These are phyloP conservation scores for Tenthredo distinguenda DNA, from an alignment of 2,888 invertebrate species.

Conservation along the genomic window DNA sequence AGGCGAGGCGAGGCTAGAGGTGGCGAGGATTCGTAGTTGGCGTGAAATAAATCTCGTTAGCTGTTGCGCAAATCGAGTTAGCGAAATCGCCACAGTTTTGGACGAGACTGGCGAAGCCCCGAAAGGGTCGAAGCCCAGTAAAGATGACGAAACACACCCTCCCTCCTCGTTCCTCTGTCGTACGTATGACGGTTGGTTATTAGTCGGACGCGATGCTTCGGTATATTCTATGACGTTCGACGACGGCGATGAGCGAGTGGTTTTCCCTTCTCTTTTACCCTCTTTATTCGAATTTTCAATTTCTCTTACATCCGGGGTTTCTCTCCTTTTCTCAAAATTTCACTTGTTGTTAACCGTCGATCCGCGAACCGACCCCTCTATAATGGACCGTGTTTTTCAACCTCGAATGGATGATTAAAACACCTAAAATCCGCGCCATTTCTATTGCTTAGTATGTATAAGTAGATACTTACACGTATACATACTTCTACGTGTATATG, in stretches of 20 bases:
- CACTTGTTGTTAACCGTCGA: constrained; percentile 19
- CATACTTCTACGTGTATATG: not conserved
- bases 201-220: not conserved
- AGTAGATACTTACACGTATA: not conserved
- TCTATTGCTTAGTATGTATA: constrained; percentile 4
- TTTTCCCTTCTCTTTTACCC: not conserved
- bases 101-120: constrained; percentile 62
- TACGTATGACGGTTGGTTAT: constrained; percentile 3
- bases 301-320: not conserved
- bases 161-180: not conserved
- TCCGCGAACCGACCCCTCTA: not conserved
- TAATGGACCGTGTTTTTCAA: not conserved
- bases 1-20: not conserved
- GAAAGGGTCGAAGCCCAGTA: constrained; percentile 65
- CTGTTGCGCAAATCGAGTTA: constrained; percentile 63
- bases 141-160: constrained; percentile 57
- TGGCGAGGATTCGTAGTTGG: not conserved
- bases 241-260: not conserved
- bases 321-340: not conserved
- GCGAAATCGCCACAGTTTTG: constrained; percentile 61
- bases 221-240: not conserved
- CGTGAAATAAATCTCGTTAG: constrained; percentile 40
- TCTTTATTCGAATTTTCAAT: not conserved
- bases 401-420: constrained; percentile 33
- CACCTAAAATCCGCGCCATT: constrained; percentile 30